phyloP scores from a whole-genome alignment of 2,797 vertebrate genomes.

The Leptoclinus maculatus region DNA sequence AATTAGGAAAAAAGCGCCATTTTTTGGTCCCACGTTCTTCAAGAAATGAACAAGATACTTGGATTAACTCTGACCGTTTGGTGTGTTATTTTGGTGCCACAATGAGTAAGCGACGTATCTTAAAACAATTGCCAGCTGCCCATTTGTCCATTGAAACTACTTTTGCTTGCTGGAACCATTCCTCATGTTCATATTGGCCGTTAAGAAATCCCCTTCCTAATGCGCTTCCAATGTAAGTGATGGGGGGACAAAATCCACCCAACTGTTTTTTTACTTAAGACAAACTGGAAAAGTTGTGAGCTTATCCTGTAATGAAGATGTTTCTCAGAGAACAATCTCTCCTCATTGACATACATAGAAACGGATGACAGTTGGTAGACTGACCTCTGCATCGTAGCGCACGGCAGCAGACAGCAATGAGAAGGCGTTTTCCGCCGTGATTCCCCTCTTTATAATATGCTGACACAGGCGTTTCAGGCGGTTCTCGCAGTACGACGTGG shows the following conservation, averaged over 20 bases:
- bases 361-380: not conserved
- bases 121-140: not conserved
- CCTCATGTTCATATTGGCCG: too few species aligned
- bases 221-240: too few species aligned
- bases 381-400: conserved; percentile 96
- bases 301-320: not conserved
- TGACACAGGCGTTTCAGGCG: conserved; percentile 96
- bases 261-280: not conserved
- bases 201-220: too few species aligned
- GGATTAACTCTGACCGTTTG: not conserved
- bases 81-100: too few species aligned
- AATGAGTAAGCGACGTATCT: too few species aligned
- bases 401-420: conserved; percentile 95
- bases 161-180: not conserved
- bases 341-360: not conserved
- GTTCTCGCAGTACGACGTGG: conserved; percentile 98
- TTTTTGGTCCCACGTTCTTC: not conserved
- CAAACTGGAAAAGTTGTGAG: not conserved
- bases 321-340: not conserved
- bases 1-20: not conserved
- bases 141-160: not conserved
- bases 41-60: not conserved
- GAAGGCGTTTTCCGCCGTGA: conserved; percentile 97
- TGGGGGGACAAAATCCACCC: too few species aligned
- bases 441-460: conserved; percentile 97